Base-by-base conservation (phyloP, 2,113 vertebrate species). In the Lipophrys pholis region DNA sequence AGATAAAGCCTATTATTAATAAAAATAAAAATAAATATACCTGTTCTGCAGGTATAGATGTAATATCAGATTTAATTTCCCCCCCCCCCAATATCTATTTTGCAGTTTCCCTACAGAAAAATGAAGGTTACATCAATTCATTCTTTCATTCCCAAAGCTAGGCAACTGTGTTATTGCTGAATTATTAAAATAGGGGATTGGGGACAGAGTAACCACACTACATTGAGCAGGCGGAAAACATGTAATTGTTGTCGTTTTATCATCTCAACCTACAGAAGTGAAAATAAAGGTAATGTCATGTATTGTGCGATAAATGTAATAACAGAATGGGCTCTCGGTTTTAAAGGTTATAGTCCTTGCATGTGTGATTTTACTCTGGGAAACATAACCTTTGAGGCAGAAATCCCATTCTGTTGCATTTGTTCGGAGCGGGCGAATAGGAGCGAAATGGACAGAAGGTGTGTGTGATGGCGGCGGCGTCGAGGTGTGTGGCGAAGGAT, bases 401-500 rank as follows among this genome's bases (percentile, higher is more conserved):
- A 81, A 69, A 83, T 63, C 6, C 64, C 14, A 72, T 85, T 80
- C 15, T 67, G 40, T 53, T 69, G 54, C 15, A 67, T 74, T 40
- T 69, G 36, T 30, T 30, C 21, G 83, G 41, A 64, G 55, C 45
- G 67, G 67, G 45, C 35, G 49, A 69, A 62, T 36, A 58, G 7
- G 21, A 67, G 59, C 0, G 7, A 70, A 59, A 56, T 55, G 50
- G 69, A 55, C 77, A 58, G 60, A 15, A n/a, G n/a, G 40, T 50
- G 39, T 53, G 65, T 67, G 80, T 46, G 73, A 76, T 46, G 60
- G 41, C 11, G 51, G 46, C 38, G 35, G 49, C 0, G 17, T 12
- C 11, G 45, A 66, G 73, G 76, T 76, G 65, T 39, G 73, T 41
- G 62, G 21, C 21, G 56, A 71, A 67, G 63, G 83, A 83, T 88